Base-by-base conservation (phyloP, 2,888 invertebrate genomes). In the Drosophila formosana region DNA sequence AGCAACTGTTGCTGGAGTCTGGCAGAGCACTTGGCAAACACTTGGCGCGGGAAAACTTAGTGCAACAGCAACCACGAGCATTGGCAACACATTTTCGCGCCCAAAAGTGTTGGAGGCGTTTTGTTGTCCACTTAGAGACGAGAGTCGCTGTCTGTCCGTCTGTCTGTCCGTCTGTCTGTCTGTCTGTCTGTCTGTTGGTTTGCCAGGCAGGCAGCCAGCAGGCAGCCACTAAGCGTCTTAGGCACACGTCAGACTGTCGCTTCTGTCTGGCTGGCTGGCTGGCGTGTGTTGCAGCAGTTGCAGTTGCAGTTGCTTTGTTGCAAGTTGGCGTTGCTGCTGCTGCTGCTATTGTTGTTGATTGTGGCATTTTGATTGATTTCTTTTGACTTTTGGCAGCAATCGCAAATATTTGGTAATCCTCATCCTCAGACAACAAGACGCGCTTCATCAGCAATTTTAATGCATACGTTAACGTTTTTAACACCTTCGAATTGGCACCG, bases 91-190 rank as follows among this genome's bases (percentile, higher is more conserved):
- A 86, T 86, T 88, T 80, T 85, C 83, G 83, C 85, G 83, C 82
- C 86, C 83, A 78, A 86, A 86, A 83, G 83, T 85, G 85, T 85
- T 88, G 87, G 83, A 86, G 85, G 86, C 88, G 88, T 88, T 88
- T 88, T 84, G 84, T 85, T 84, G 84, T 83, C 83, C 83, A 83
- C 82, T 83, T 87, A 79, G 84, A 87, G 85, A 84, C 79, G 78
- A 74, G 80, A 64, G 73, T 61, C 18, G 70, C 80, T 82, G 85
- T 87, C 80, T 64, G 84, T 81, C 64, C 58, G 61, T 61, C 51
- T 13, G 9, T 9, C 77, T 76, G 78, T 82, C 61, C 58, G 68
- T 13, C 13, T 9, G 75, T 76, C 18, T 1, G 78, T 82, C 61
- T 61, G 69, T 51, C 46, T 52, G 66, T 61, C 53, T 61, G 39